Evolutionary conservation across 2,113 vertebrate species (phyloP), one percentile per base, ranked within the genome.

Genomic region (Gobius niger): DNA sequence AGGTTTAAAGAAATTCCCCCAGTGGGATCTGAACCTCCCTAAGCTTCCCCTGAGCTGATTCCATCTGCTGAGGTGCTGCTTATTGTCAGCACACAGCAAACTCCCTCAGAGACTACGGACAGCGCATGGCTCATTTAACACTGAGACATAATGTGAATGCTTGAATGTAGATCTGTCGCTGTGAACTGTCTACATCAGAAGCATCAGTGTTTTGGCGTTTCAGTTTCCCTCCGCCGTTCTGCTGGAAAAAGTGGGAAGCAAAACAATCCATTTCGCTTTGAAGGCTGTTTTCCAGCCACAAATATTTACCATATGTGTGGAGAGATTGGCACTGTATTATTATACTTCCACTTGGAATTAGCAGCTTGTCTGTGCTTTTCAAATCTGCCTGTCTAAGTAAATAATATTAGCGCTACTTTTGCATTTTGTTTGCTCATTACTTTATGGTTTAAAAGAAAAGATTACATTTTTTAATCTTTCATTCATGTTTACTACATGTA

Each of bases 291-390:
- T 90, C 87, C 85, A 64, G 47, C 83, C 85, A 62, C 84, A 90
- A 76, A 83, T 84, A 86, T 84, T 72, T 84, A 77, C 78, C 67
- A 68, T 68, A 73, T 78, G 76, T 66, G 67, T 51, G 42, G 24
- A 50, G 18, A 52, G 19, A 73, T 65, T 65, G 69, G 85, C 69
- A 70, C 47, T 73, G 83, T 70, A 85, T 88, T 79, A 82, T 83
- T 24, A 72, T 84, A 65, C 68, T 11, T 34, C 82, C 82, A 86
- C 71, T 81, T 81, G 60, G 88, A 87, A 90, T 85, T 70, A 86
- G 60, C 70, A 63, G 68, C 73, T 88, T 81, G 68, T 76, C 68
- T 19, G 34, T 53, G 42, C 18, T 34, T 68, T 83, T 76, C 70
- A 79, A 67, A 49, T 72, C 68, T 71, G 67, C 62, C 72, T 44